Evolutionary conservation across 2,797 vertebrate genomes (phyloP), one percentile per base, ranked within the genome.

Genomic region (Ctenochaetus hawaiiensis): DNA sequence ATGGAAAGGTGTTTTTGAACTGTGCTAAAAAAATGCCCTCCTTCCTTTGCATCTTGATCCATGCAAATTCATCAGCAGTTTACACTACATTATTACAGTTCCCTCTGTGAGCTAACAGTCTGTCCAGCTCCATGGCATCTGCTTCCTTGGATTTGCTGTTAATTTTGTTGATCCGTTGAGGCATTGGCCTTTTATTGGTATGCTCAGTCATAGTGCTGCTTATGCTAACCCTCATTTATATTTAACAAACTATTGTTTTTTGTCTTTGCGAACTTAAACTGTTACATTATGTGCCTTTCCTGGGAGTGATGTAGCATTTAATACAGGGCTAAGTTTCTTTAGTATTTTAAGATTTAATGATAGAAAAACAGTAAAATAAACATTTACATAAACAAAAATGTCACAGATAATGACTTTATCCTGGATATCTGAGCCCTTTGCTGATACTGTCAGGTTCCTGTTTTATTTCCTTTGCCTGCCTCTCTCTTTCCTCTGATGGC

Each of bases 371-470:
- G 45, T 73, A 59, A 80, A 63, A 62, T 57, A 81, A 69, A 74
- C 20, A 57, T 67, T 82, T 23, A 60, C 51, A 67, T 26, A 44
- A 61, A 61, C 62, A 14, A 77, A 81, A 84, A 85, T 74, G 59
- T 63, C 78, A 79, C 5, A 3, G 37, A 49, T 87, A 61, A 79
- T 82, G 69, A 17, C 67, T 78, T 51, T 53, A 68, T 81, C 59
- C 26, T 18, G 11, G 7, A n/a, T 71, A 57, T 41, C 74, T 3
- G 6, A 61, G 34, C 74, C 10, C 3, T 73, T 63, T 14, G 11
- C 53, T 37, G 65, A 62, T 79, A 17, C 65, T 0, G 44, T 58
- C 67, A 7, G 13, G 45, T 64, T 67, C 49, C 41, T 30, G 11
- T 64, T 78, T 72, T 18, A 20, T 49, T 64, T 34, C 56, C 13